These are phyloP conservation scores for Actenoides hombroni DNA, from an alignment of 2,113 vertebrate species.

Conservation along the genomic window DNA sequence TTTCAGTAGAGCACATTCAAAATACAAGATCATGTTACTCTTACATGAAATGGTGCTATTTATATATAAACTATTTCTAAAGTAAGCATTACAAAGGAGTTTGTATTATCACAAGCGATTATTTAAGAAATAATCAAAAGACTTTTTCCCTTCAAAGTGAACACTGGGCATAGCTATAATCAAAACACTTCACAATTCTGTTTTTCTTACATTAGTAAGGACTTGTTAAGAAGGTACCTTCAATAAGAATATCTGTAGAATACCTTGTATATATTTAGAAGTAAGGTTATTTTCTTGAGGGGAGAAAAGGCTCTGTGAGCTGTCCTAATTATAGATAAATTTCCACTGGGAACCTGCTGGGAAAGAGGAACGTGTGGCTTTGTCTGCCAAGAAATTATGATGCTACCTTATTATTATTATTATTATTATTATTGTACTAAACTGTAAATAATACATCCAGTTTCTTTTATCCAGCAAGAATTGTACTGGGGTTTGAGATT, in stretches of 20 bases:
- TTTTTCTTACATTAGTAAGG: neutral
- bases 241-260: neutral
- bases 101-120: neutral
- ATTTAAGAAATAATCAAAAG: conserved; percentile 41
- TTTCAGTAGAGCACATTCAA: neutral
- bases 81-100: conserved; percentile 1
- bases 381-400: too few species aligned
- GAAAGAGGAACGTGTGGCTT: too few species aligned
- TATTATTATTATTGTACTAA: too few species aligned
- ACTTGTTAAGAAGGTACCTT: neutral
- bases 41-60: conserved; percentile 12
- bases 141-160: neutral
- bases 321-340: neutral
- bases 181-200: neutral
- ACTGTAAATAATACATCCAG: too few species aligned
- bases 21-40: conserved; percentile 5
- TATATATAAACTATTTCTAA: conserved; percentile 3
- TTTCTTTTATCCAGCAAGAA: too few species aligned
- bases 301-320: neutral
- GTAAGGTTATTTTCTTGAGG: neutral
- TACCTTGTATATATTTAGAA: neutral
- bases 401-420: too few species aligned
- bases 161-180: neutral
- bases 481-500: too few species aligned
- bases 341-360: too few species aligned